Conservation (phyloP, 2,113 vertebrate genomes). For the Oryzias javanicus region DNA sequence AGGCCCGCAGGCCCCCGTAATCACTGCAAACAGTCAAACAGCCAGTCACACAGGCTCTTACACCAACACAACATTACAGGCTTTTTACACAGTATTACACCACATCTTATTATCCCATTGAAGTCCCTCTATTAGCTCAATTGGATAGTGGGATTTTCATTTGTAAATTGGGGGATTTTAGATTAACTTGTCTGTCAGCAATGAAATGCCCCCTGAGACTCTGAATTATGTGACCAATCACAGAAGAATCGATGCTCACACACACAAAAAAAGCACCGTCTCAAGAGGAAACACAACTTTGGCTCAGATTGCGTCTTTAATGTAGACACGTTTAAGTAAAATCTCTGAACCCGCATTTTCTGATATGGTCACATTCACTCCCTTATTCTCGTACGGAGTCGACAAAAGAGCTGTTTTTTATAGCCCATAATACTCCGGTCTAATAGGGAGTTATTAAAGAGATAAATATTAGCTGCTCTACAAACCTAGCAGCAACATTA, state of each 20-base stretch:
- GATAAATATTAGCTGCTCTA: conserved; percentile 66
- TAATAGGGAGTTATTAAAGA: conserved; percentile 68
- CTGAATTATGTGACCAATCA: conserved; percentile 76
- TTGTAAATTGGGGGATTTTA: conserved; percentile 83
- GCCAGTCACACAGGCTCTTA: conserved; percentile 70
- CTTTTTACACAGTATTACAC: conserved; percentile 83
- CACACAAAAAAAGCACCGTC: conserved; percentile 51
- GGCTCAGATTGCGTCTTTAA: conserved; percentile 29
- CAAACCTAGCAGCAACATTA: conserved; percentile 70
- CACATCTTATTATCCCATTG: conserved; percentile 83
- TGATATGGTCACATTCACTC: conserved; percentile 24
- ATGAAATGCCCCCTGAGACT: conserved; percentile 74
- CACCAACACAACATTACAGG: conserved; percentile 81
- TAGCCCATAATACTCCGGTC: conserved; percentile 54
- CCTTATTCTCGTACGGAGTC: conserved; percentile 20
- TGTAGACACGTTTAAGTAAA: conserved; percentile 9
- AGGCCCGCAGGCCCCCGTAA: conserved; percentile 74
- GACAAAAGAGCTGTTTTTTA: conserved; percentile 46
- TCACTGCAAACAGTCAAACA: conserved; percentile 77
- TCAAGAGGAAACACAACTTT: conserved; percentile 35
- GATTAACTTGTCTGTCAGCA: conserved; percentile 79
- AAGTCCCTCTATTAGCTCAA: conserved; percentile 83
- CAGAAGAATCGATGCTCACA: conserved; percentile 63
- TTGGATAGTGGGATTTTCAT: conserved; percentile 84
- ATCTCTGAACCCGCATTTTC: too few relatives aligned